Evolutionary conservation across 2,113 vertebrate genomes (phyloP).

Genomic region (Amphiprion ocellaris): DNA sequence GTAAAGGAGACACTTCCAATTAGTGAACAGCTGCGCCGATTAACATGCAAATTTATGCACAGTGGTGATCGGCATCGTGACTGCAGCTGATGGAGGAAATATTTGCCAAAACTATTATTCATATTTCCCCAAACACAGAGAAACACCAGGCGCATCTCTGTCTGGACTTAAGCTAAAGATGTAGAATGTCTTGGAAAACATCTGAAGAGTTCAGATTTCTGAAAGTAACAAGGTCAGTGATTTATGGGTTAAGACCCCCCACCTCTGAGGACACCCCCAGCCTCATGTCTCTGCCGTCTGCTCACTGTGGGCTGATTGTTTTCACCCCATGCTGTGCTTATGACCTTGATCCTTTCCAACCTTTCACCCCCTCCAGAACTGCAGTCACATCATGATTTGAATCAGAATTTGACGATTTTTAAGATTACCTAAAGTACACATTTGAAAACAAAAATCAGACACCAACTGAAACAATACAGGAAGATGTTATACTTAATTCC

Average conservation of each 20-base stretch:
- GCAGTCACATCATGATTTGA: background rate
- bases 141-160: background rate
- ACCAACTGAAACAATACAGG: no score
- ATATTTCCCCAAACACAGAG: background rate
- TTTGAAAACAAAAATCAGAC: no score
- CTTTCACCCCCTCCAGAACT: background rate
- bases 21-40: conserved; percentile 54
- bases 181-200: background rate
- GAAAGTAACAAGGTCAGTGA: background rate
- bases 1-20: conserved; percentile 31
- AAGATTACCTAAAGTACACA: background rate
- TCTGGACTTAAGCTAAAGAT: background rate
- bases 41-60: conserved; percentile 64
- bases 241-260: conserved; percentile 4
- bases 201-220: background rate
- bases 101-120: background rate
- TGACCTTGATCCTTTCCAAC: background rate
- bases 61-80: background rate
- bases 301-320: conserved; percentile 10
- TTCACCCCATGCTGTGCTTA: background rate
- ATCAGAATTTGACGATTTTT: background rate
- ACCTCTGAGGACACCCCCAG: background rate
- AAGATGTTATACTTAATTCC: background rate
- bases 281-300: background rate
- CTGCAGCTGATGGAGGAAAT: conserved; percentile 15